These are phyloP conservation scores for Drosophila serrata DNA, from an alignment of 1,140 invertebrate genomes.

Conservation along the genomic window DNA sequence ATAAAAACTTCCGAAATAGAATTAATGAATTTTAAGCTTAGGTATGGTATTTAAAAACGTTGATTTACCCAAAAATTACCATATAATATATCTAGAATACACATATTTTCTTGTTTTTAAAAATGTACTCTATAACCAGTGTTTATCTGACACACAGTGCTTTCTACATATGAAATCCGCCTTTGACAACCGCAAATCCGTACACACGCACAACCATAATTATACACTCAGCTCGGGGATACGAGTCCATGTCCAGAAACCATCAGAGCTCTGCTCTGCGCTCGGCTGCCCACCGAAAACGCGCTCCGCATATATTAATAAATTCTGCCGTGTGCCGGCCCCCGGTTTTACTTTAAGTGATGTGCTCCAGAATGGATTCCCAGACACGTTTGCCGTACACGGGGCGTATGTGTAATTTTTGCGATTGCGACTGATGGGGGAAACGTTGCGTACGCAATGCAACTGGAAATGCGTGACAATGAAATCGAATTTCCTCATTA, in stretches of 20 bases:
- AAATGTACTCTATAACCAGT: not conserved
- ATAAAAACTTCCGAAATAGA: too few relatives aligned
- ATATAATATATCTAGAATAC: too few relatives aligned
- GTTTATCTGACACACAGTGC: not conserved
- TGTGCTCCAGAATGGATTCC: slow-evolving; percentile 58
- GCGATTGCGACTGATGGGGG: slow-evolving; percentile 17
- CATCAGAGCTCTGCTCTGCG: slow-evolving; percentile 20
- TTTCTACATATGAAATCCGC: not conserved
- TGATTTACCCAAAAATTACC: too few relatives aligned
- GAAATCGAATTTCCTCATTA: slow-evolving; percentile 82
- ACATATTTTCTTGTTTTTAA: not conserved
- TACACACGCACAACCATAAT: slow-evolving; percentile 26
- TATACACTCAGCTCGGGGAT: slow-evolving; percentile 37
- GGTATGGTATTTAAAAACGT: too few relatives aligned
- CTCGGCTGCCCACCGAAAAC: slow-evolving; percentile 54
- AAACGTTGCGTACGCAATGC: slow-evolving; percentile 6
- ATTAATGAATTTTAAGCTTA: too few relatives aligned
- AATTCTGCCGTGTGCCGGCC: slow-evolving; percentile 35
- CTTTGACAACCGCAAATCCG: slow-evolving; percentile 22
- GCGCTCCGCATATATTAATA: slow-evolving; percentile 78
- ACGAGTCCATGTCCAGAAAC: slow-evolving; percentile 33
- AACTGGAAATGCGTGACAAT: slow-evolving; percentile 70
- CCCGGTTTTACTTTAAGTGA: slow-evolving; percentile 28
- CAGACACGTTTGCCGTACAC: slow-evolving; percentile 70
- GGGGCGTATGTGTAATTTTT: slow-evolving; percentile 75